Base-by-base conservation (phyloP, 2,888 invertebrate species). In the Ophion ventricosus region DNA sequence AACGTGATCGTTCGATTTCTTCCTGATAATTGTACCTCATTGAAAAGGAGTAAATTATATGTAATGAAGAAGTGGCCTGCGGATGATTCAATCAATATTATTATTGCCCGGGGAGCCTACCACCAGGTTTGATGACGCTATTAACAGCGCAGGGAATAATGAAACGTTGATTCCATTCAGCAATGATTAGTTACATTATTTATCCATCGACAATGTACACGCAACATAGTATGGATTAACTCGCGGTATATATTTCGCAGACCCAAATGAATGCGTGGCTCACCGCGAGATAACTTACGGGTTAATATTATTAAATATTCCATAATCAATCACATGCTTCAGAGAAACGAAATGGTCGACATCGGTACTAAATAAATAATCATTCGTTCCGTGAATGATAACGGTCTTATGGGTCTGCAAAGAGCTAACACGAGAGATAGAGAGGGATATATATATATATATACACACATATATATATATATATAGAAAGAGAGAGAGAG, bases 321-420 rank as follows among this genome's bases (percentile, higher is more conserved):
- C 40, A 43, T 25, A 43, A 59, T 7, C 14, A 59, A 73, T 40
- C 40, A 23, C 23, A 14, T 26, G 35, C 26, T 49, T 54, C 56
- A 17, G 11, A 56, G 25, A 20, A 66, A 56, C 49, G 14, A 35
- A 56, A 61, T 25, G 64, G 75, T 23, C 25, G 43, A 59, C 17
- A n/a, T 29, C 26, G 70, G 40, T 29, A 76, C 49, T 82, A 59
- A 67, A 78, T 77, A 74, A 84, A 84, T 78, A 74, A 80, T 77
- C 63, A 35, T 74, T 49, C 54, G 80, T 78, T 81, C 35, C 35
- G 35, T 35, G 69, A 74, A 84, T 74, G 66, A 69, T 69, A 77
- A 57, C 67, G 76, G n/a, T 43, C 10, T 35, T 35, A 29, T 11
- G 43, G 26, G 23, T 2, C 20, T 49, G 70, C 61, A 64, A 61